phyloP scores from a whole-genome alignment of 2,797 vertebrate genomes.

The Hoplostethus atlanticus region DNA sequence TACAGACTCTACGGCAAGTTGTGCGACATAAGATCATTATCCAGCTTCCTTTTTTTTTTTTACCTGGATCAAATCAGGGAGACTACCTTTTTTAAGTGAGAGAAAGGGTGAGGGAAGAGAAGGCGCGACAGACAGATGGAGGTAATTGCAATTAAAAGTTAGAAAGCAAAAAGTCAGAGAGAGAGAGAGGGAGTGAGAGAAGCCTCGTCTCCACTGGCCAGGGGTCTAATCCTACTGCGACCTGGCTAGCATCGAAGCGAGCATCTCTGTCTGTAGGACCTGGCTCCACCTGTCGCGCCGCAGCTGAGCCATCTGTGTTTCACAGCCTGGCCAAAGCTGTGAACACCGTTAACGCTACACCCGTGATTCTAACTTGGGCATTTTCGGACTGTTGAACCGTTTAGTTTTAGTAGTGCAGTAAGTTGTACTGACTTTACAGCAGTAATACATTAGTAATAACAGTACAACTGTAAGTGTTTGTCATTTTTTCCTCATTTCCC shows the following conservation, averaged over 20 bases:
- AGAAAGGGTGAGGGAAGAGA: slow-evolving; percentile 13
- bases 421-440: background rate
- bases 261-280: slow-evolving; percentile 49
- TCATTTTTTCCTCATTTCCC: slow-evolving; percentile 10
- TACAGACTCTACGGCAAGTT: slow-evolving; percentile 21
- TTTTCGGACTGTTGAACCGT: slow-evolving; percentile 52
- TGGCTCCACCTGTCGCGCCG: slow-evolving; percentile 63
- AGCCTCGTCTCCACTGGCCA: slow-evolving; percentile 14
- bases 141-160: slow-evolving; percentile 31
- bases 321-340: slow-evolving; percentile 62
- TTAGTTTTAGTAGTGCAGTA: slow-evolving; percentile 7
- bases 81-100: slow-evolving; percentile 41
- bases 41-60: background rate
- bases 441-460: slow-evolving; percentile 10
- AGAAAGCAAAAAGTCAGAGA: slow-evolving; percentile 6
- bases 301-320: slow-evolving; percentile 76
- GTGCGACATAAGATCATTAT: slow-evolving; percentile 41
- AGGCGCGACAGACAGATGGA: slow-evolving; percentile 9
- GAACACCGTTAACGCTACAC: slow-evolving; percentile 41
- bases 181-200: background rate
- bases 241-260: slow-evolving; percentile 47
- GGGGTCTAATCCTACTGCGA: slow-evolving; percentile 38
- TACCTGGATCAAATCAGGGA: slow-evolving; percentile 55
- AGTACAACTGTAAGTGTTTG: background rate
- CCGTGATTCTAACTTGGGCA: slow-evolving; percentile 36